Conservation (phyloP, 2,113 vertebrate genomes). For the Pelodiscus sinensis region DNA sequence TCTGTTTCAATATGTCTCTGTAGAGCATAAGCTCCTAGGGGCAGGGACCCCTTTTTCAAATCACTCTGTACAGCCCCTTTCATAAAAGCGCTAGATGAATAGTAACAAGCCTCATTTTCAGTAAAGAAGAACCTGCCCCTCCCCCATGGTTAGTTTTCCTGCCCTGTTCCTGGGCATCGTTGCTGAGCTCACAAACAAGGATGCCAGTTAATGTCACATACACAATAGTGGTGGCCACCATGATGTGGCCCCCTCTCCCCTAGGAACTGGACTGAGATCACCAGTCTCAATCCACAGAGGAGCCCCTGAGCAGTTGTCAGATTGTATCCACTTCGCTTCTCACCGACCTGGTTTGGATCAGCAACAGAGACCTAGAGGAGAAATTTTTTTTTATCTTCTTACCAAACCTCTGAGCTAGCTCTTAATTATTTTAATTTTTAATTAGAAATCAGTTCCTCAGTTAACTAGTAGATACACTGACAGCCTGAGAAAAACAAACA, state of each 20-base stretch:
- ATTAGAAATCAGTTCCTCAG: not conserved
- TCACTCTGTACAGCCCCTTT: constrained; percentile 10
- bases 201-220: not conserved
- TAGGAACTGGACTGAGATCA: not conserved
- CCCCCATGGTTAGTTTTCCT: not conserved
- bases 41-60: not conserved
- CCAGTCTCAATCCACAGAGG: not conserved
- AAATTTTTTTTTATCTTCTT: constrained; percentile 16
- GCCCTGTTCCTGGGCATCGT: not conserved
- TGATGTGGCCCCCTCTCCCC: not conserved
- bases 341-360: not conserved
- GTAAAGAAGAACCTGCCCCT: not conserved
- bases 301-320: not conserved
- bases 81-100: not conserved
- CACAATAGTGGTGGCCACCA: not conserved
- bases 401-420: not conserved
- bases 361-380: not conserved
- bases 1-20: not conserved
- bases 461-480: not conserved
- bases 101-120: not conserved
- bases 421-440: constrained; percentile 5
- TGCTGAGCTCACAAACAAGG: not conserved
- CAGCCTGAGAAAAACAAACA: not conserved
- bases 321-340: not conserved
- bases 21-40: not conserved